Conservation (phyloP, 2,797 vertebrate genomes). For the Crax fasciolata region DNA sequence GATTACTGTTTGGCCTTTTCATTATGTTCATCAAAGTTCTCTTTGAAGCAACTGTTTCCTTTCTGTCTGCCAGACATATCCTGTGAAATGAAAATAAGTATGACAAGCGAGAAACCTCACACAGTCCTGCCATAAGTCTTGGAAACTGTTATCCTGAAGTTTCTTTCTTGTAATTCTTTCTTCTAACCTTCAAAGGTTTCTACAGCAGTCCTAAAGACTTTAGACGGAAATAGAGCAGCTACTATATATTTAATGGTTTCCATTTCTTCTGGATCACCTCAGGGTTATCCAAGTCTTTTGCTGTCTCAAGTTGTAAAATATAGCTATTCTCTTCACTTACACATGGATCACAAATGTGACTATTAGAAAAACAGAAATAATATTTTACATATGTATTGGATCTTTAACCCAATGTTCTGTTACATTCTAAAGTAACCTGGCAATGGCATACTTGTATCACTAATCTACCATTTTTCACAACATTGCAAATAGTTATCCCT, state of each 20-base stretch:
- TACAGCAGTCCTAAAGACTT: not conserved
- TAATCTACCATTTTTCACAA: not conserved
- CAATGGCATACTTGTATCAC: not conserved
- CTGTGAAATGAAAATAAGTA: not conserved
- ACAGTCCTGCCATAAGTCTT: not conserved
- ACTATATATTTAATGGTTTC: constrained; percentile 39
- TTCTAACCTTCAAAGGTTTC: constrained; percentile 5
- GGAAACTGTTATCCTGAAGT: not conserved
- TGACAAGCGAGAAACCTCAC: constrained; percentile 1
- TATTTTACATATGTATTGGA: not conserved
- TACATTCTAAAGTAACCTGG: not conserved
- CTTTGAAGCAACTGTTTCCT: constrained; percentile 7
- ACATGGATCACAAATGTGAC: constrained; percentile 26
- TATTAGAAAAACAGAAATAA: constrained; percentile 25
- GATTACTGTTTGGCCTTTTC: not conserved
- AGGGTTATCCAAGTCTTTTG: not conserved
- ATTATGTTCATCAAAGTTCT: not conserved
- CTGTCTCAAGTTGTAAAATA: not conserved
- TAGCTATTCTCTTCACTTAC: not conserved
- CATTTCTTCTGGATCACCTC: constrained; percentile 25
- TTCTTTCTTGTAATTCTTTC: not conserved
- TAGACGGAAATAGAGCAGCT: not conserved
- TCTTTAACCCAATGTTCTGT: not conserved
- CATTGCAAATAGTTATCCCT: not conserved
- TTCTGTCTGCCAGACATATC: not conserved